phyloP scores from a whole-genome alignment of 1,140 invertebrate genomes.

The Caenorhabditis latens region DNA sequence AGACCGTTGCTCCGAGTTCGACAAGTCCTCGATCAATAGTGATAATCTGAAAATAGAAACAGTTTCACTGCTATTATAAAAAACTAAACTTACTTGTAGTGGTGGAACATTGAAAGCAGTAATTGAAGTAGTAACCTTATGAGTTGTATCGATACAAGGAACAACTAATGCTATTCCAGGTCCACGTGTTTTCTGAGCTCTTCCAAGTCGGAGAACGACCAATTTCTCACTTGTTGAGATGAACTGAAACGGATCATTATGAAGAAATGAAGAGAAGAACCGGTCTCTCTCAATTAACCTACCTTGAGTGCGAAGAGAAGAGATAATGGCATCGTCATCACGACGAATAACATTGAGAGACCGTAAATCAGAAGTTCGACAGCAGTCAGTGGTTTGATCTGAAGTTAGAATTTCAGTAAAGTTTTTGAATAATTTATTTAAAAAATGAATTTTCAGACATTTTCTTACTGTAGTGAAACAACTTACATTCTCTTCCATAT shows the following conservation, averaged over 20 bases:
- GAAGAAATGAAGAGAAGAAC: background rate
- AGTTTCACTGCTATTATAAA: too few relatives aligned
- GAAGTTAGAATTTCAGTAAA: background rate
- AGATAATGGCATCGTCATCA: constrained; percentile 65
- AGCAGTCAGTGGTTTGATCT: constrained; percentile 54
- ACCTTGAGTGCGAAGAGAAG: constrained; percentile 68
- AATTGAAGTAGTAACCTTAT: constrained; percentile 54
- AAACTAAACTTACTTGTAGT: constrained; percentile 55
- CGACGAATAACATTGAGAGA: constrained; percentile 56
- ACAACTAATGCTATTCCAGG: constrained; percentile 65
- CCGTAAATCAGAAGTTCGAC: constrained; percentile 61
- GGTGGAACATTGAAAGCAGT: constrained; percentile 69
- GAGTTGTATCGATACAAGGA: constrained; percentile 66
- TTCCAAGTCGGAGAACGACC: constrained; percentile 64
- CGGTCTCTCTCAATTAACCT: constrained; percentile 7
- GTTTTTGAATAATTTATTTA: too few relatives aligned
- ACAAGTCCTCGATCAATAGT: constrained; percentile 66
- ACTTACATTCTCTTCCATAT: constrained; percentile 59
- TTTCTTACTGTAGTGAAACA: constrained; percentile 4
- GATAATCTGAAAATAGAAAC: constrained; percentile 57
- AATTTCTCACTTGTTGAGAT: constrained; percentile 63
- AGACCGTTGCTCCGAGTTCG: constrained; percentile 68
- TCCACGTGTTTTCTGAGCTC: constrained; percentile 67
- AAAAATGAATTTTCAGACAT: too few relatives aligned
- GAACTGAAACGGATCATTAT: constrained; percentile 64